These are phyloP conservation scores for Caenorhabditis zanzibari DNA, from an alignment of 2,888 invertebrate genomes.

Conservation along the genomic window DNA sequence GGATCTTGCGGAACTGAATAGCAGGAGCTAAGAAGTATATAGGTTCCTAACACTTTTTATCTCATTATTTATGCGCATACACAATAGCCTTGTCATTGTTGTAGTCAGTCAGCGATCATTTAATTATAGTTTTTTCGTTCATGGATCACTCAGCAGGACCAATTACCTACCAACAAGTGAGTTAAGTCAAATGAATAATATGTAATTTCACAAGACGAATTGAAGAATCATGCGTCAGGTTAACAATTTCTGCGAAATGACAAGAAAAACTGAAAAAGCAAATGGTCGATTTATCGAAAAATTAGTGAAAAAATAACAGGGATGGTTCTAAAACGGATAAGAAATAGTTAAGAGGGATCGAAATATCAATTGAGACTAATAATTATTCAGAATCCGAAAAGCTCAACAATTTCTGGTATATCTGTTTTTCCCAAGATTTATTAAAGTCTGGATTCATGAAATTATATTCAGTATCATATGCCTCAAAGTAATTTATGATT, in stretches of 20 bases:
- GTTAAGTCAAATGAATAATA: slow-evolving; percentile 27
- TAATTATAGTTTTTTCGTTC: slow-evolving; percentile 34
- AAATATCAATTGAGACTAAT: too few species aligned
- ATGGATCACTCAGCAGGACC: slow-evolving; percentile 30
- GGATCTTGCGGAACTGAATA: not conserved
- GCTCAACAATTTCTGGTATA: too few species aligned
- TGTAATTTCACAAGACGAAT: slow-evolving; percentile 30
- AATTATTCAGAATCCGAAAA: too few species aligned
- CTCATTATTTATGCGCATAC: slow-evolving; percentile 42
- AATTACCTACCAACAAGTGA: slow-evolving; percentile 43
- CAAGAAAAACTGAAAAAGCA: not conserved
- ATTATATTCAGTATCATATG: too few species aligned
- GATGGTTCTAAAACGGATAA: too few species aligned
- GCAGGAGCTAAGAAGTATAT: not conserved
- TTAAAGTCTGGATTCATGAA: too few species aligned
- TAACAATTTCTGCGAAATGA: not conserved
- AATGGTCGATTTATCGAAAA: too few species aligned
- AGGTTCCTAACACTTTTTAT: slow-evolving; percentile 13
- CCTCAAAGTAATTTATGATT: too few species aligned
- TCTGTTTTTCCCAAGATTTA: too few species aligned
- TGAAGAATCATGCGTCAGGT: slow-evolving; percentile 27
- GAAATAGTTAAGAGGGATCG: too few species aligned
- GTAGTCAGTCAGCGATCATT: slow-evolving; percentile 41
- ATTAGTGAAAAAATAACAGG: too few species aligned
- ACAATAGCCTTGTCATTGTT: slow-evolving; percentile 30